These are phyloP conservation scores for Disparrhopalites patrizii DNA, from an alignment of 2,888 invertebrate genomes.

Conservation along the genomic window DNA sequence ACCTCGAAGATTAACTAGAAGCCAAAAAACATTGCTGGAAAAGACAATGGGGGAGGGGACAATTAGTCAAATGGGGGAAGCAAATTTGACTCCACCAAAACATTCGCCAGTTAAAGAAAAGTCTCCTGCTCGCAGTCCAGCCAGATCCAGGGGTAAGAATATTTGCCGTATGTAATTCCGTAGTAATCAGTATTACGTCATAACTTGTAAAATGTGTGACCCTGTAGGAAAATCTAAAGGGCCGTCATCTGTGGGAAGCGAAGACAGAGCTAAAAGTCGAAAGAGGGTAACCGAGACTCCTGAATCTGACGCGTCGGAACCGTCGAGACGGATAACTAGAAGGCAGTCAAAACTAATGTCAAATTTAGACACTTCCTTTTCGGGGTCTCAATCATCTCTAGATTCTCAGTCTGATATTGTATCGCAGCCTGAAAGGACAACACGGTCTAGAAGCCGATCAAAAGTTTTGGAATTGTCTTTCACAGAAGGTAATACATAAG, in stretches of 20 bases:
- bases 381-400: not conserved
- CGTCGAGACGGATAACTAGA: conserved; percentile 21
- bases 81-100: conserved; percentile 19
- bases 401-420: not conserved
- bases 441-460: not conserved
- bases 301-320: conserved; percentile 16
- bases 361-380: not conserved
- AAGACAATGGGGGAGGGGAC: not conserved
- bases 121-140: conserved; percentile 1
- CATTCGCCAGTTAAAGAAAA: conserved; percentile 17
- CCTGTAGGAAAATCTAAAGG: conserved; percentile 16
- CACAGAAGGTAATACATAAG: too few species aligned
- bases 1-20: conserved; percentile 18
- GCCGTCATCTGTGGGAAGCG: conserved; percentile 1
- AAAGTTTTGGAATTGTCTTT: too few species aligned
- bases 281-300: conserved; percentile 21
- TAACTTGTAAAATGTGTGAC: too few species aligned
- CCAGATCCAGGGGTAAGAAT: conserved; percentile 8
- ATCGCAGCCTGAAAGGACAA: not conserved
- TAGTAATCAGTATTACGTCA: too few species aligned
- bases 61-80: conserved; percentile 19
- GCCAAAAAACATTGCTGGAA: conserved; percentile 20
- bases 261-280: not conserved
- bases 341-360: conserved; percentile 15
- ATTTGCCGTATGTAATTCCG: not conserved